A percentile compares a stretch with the other conserved stretches of the same genome.
phyloP scores from a whole-genome alignment of 2,888 invertebrate species.

The Meta bourneti region DNA sequence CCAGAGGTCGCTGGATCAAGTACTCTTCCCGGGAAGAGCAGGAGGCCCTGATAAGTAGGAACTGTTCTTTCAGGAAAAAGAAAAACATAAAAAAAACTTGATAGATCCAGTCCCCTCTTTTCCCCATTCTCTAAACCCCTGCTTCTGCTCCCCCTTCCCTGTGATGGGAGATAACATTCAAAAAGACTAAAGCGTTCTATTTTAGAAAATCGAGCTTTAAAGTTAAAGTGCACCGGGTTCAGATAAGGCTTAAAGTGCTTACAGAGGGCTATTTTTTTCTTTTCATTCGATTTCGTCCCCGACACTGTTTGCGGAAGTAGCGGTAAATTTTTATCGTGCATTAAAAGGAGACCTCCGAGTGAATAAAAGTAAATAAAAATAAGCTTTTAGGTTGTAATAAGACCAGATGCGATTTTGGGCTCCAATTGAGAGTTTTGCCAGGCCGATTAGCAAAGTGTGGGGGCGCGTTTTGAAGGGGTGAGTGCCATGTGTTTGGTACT shows the following conservation, averaged over 20 bases:
- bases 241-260: slow-evolving; percentile 73
- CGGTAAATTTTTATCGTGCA: slow-evolving; percentile 75
- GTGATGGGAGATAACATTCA: slow-evolving; percentile 72
- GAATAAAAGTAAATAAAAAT: slow-evolving; percentile 60
- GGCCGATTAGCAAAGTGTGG: not conserved
- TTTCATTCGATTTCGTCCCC: not conserved
- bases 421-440: not conserved
- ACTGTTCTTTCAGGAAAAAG: slow-evolving; percentile 50
- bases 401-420: slow-evolving; percentile 44
- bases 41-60: slow-evolving; percentile 56
- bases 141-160: not conserved
- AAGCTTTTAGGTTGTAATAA: slow-evolving; percentile 48
- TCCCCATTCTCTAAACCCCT: not conserved
- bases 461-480: not conserved
- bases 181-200: slow-evolving; percentile 75
- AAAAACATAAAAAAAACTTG: slow-evolving; percentile 65
- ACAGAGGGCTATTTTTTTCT: slow-evolving; percentile 44
- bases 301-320: slow-evolving; percentile 71
- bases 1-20: slow-evolving; percentile 46
- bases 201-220: slow-evolving; percentile 73
- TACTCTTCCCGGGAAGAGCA: slow-evolving; percentile 14
- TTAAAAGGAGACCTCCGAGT: slow-evolving; percentile 55
- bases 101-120: slow-evolving; percentile 62
- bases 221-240: slow-evolving; percentile 71
- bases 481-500: too few species aligned